A percentile compares a stretch with the other conserved stretches of the same genome.
Evolutionary conservation across 2,797 vertebrate species (phyloP).

Genomic region (Galagoides demidoff): DNA sequence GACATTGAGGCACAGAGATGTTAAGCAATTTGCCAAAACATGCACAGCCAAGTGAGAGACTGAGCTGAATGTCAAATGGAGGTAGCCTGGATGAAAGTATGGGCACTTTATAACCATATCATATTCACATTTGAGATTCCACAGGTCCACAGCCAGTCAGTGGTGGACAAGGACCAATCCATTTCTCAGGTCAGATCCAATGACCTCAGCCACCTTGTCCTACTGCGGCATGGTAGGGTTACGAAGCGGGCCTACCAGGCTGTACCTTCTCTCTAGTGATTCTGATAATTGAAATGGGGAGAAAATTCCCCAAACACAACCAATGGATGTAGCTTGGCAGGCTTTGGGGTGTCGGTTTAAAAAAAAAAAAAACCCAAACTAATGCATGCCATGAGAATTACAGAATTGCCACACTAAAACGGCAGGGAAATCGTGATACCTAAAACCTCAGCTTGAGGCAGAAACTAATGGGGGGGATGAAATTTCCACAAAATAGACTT

Average conservation of each 20-base stretch:
- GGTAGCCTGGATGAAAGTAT: background rate
- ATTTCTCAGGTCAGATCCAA: background rate
- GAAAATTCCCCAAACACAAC: background rate
- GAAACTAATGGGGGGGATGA: background rate
- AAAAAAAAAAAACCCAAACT: slow-evolving; percentile 10
- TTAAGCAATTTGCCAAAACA: background rate
- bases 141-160: background rate
- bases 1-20: background rate
- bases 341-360: background rate
- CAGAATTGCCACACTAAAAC: background rate
- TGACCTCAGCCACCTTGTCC: background rate
- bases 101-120: background rate
- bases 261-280: background rate
- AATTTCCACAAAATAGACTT: slow-evolving; percentile 57
- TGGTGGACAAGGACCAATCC: background rate
- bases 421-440: background rate
- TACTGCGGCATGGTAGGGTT: background rate
- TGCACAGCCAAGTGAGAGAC: background rate
- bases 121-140: background rate
- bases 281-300: background rate
- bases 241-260: background rate
- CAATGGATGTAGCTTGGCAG: background rate
- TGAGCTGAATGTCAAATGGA: background rate
- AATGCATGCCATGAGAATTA: background rate
- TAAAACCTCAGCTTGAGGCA: slow-evolving; percentile 20